phyloP scores from a whole-genome alignment of 1,140 invertebrate species.

The Sitobion miscanthi region DNA sequence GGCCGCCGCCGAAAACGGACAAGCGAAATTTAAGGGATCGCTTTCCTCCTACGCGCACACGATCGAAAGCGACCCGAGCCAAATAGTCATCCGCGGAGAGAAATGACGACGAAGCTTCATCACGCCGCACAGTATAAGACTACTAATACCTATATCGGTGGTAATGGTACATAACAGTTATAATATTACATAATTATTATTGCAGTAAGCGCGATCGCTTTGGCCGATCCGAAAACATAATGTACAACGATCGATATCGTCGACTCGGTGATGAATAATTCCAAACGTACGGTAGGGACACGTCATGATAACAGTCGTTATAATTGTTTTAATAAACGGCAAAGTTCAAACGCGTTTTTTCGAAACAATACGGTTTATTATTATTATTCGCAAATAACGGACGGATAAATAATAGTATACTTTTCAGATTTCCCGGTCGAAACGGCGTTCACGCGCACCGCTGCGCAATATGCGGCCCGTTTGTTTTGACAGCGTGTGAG shows the following conservation, averaged over 20 bases:
- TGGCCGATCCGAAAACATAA: not conserved
- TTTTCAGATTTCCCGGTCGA: constrained; percentile 7
- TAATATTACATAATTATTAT: too few relatives aligned
- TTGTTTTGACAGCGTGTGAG: not conserved
- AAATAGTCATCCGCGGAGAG: not conserved
- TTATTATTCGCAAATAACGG: not conserved
- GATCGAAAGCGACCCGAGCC: not conserved
- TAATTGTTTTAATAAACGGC: not conserved
- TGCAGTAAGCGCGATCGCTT: too few relatives aligned
- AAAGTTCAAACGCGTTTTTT: not conserved
- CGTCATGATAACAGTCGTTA: not conserved
- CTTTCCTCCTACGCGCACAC: not conserved
- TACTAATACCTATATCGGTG: too few relatives aligned
- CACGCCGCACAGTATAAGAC: too few relatives aligned
- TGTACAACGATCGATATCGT: not conserved
- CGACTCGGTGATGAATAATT: not conserved
- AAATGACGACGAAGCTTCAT: not conserved
- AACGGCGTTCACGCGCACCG: not conserved
- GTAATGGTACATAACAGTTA: too few relatives aligned
- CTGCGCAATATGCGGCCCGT: not conserved
- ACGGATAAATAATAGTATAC: not conserved
- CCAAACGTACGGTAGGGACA: not conserved
- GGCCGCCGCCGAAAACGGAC: not conserved
- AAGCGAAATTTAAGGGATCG: not conserved
- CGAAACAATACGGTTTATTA: not conserved